phyloP scores from a whole-genome alignment of 2,888 invertebrate genomes.

The Drosophila acutilabella region DNA sequence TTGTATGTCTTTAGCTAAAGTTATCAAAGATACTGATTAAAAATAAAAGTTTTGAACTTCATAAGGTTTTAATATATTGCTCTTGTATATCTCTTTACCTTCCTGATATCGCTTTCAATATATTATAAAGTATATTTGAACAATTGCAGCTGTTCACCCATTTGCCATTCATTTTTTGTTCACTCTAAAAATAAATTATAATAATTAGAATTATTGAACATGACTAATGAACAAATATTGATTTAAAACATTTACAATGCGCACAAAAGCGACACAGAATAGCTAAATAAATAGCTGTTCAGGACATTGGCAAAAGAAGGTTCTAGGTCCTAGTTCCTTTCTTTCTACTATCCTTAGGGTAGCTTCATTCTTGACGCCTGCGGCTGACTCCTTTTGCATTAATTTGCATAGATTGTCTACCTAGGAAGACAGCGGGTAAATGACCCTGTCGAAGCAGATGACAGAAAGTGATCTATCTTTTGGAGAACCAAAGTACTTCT shows the following conservation, averaged over 20 bases:
- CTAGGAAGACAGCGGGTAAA: conserved; percentile 14
- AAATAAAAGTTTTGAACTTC: too few species aligned
- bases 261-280: conserved; percentile 51
- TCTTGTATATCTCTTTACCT: too few species aligned
- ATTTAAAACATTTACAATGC: conserved; percentile 58
- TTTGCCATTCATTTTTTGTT: conserved; percentile 1
- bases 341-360: background rate
- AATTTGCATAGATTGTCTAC: conserved; percentile 30
- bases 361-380: conserved; percentile 29
- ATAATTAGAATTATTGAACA: conserved; percentile 73
- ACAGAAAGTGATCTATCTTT: too few species aligned
- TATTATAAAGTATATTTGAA: background rate
- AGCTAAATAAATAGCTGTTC: conserved; percentile 55
- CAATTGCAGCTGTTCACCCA: conserved; percentile 11
- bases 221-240: conserved; percentile 81
- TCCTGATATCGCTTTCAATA: background rate
- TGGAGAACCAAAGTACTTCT: too few species aligned
- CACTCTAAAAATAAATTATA: conserved; percentile 31
- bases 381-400: conserved; percentile 39
- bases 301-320: conserved; percentile 17
- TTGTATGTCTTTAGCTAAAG: too few species aligned
- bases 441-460: background rate
- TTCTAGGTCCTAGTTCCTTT: too few species aligned
- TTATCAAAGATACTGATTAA: too few species aligned
- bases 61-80: too few species aligned